A percentile compares a stretch with the other conserved stretches of the same genome.
These are phyloP conservation scores for Pegoplata infirma DNA, from an alignment of 2,888 invertebrate genomes.

Conservation along the genomic window DNA sequence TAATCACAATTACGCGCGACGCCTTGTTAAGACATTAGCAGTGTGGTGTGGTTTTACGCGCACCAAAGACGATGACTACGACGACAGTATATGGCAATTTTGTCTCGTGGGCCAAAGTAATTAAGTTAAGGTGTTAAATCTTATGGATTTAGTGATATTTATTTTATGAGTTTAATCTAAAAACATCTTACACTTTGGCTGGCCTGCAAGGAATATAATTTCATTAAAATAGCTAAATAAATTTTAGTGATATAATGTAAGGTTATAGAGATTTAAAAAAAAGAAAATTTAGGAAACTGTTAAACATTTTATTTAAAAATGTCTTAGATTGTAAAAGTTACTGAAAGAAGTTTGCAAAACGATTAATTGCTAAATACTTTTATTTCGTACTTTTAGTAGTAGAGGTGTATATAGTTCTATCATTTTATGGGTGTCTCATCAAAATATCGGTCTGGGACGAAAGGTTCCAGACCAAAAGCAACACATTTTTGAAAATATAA, in stretches of 20 bases:
- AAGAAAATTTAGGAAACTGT: too few relatives aligned
- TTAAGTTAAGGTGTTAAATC: slow-evolving; percentile 57
- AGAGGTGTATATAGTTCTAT: too few relatives aligned
- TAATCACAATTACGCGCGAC: not conserved
- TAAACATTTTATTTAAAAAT: too few relatives aligned
- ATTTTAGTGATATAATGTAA: not conserved
- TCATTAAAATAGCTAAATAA: not conserved
- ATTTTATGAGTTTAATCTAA: slow-evolving; percentile 43
- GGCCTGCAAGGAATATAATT: not conserved
- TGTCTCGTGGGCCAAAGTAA: slow-evolving; percentile 51
- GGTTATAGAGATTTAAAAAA: too few relatives aligned
- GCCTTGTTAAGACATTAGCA: not conserved
- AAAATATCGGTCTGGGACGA: too few relatives aligned
- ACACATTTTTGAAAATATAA: too few relatives aligned
- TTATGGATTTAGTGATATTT: slow-evolving; percentile 45
- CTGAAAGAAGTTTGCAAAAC: too few relatives aligned
- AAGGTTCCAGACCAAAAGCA: too few relatives aligned
- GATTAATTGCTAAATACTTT: too few relatives aligned
- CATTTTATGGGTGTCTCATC: too few relatives aligned
- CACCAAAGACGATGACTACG: not conserved
- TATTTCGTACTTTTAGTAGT: too few relatives aligned
- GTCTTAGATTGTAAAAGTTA: too few relatives aligned
- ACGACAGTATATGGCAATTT: slow-evolving; percentile 18
- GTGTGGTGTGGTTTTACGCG: not conserved
- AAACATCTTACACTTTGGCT: not conserved